A percentile compares a stretch with the other conserved stretches of the same genome.
Evolutionary conservation across 2,797 vertebrate species (phyloP).

Genomic region (Naso thynnoides): DNA sequence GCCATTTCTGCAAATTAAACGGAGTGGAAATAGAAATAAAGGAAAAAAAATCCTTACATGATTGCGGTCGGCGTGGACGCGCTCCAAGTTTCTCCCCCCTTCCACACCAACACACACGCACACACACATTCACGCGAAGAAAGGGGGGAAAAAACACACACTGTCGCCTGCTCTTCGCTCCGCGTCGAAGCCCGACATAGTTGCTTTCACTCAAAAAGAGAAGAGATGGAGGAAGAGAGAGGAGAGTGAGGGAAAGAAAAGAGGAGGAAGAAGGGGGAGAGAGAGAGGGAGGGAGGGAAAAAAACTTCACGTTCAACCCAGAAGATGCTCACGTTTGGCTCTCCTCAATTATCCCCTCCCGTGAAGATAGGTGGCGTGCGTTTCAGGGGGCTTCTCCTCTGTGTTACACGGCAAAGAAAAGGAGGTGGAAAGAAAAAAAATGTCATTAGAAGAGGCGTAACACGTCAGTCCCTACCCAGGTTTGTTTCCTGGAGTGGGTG

Average conservation of each 20-base stretch:
- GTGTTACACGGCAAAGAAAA: constrained; percentile 93
- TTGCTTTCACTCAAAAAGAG: constrained; percentile 76
- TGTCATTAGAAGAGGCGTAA: constrained; percentile 99
- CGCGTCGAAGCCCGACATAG: constrained; percentile 77
- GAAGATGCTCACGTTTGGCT: constrained; percentile 99
- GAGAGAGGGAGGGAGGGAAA: constrained; percentile 9
- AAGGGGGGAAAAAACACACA: constrained; percentile 9
- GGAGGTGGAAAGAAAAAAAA: constrained; percentile 95
- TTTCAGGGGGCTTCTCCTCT: constrained; percentile 95
- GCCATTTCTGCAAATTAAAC: constrained; percentile 57
- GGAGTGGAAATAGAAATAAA: constrained; percentile 37
- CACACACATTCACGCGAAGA: constrained; percentile 14
- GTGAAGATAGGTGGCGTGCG: constrained; percentile 99
- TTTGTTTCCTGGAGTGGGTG: constrained; percentile 99
- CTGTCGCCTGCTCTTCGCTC: constrained; percentile 68
- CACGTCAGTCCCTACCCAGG: constrained; percentile 99
- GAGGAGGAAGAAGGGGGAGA: neutral
- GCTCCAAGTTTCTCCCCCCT: constrained; percentile 70
- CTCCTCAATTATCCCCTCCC: constrained; percentile 99
- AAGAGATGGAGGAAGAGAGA: constrained; percentile 64
- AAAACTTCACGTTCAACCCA: constrained; percentile 93
- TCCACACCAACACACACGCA: constrained; percentile 11
- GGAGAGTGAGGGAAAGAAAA: constrained; percentile 36
- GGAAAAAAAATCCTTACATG: constrained; percentile 64
- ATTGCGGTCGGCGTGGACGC: constrained; percentile 64